Evolutionary conservation across 1,140 invertebrate species (phyloP).

Genomic region (Drosophila sp.): DNA sequence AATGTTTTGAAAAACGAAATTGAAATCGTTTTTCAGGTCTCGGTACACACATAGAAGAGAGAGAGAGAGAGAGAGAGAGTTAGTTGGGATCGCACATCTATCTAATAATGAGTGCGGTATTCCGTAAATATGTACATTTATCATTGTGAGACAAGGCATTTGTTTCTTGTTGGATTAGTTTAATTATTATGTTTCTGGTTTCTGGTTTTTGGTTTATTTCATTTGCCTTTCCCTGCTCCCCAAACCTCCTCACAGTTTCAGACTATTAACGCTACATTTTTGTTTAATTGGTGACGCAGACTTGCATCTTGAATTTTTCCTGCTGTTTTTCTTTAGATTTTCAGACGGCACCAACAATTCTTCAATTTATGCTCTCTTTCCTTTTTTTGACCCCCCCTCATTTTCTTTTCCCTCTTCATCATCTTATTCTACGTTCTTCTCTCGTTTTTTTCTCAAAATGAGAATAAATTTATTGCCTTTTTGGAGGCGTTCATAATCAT

Average conservation of each 20-base stretch:
- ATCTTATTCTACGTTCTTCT: constrained; percentile 51
- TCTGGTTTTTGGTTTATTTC: constrained; percentile 18
- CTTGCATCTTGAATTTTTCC: constrained; percentile 12
- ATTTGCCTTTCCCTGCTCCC: constrained; percentile 3
- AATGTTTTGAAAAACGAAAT: constrained; percentile 59
- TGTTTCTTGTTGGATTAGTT: constrained; percentile 53
- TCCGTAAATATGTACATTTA: constrained; percentile 5
- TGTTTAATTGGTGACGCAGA: constrained; percentile 78
- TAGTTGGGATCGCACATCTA: not conserved
- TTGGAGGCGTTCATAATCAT: constrained; percentile 66
- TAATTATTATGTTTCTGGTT: constrained; percentile 51
- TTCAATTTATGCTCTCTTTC: constrained; percentile 3
- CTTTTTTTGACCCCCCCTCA: constrained; percentile 36
- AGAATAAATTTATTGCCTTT: constrained; percentile 71
- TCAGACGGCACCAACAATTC: constrained; percentile 79
- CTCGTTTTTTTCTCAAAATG: constrained; percentile 29
- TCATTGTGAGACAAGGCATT: constrained; percentile 23
- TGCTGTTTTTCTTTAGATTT: constrained; percentile 49
- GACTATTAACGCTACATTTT: constrained; percentile 74
- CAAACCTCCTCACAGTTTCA: not conserved
- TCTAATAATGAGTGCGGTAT: constrained; percentile 1
- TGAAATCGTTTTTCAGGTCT: constrained; percentile 54
- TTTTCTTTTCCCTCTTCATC: constrained; percentile 16
- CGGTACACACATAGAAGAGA: constrained; percentile 25
- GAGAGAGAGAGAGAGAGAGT: not conserved